Conservation (phyloP, 2,888 invertebrate genomes). For the Daptonema setosum region DNA sequence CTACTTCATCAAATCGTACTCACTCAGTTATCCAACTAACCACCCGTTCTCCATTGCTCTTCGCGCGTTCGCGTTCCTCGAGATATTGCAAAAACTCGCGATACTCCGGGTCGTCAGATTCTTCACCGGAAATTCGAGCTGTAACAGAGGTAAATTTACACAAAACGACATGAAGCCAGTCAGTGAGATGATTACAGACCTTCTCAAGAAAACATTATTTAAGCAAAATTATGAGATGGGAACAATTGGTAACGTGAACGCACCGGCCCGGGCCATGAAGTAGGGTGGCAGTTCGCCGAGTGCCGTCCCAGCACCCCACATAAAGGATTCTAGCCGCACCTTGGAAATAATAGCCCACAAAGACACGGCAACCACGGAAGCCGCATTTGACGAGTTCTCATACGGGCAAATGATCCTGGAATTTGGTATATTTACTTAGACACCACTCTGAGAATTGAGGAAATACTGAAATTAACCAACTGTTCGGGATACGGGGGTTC, state of each 20-base stretch:
- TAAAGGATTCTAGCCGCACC: conserved; percentile 77
- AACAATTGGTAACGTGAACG: too few relatives aligned
- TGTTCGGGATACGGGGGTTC: conserved; percentile 93
- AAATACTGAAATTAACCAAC: conserved; percentile 38
- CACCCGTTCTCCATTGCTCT: too few relatives aligned
- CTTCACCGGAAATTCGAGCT: conserved; percentile 36
- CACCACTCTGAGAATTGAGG: neutral
- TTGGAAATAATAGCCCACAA: conserved; percentile 84
- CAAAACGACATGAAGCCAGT: too few relatives aligned
- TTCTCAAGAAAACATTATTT: too few relatives aligned
- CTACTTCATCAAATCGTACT: too few relatives aligned
- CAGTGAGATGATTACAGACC: too few relatives aligned
- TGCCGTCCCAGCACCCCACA: conserved; percentile 77
- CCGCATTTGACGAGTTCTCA: neutral
- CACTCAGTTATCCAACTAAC: too few relatives aligned
- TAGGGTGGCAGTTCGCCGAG: conserved; percentile 97
- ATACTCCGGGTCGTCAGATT: conserved; percentile 43
- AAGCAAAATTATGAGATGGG: too few relatives aligned
- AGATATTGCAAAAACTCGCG: conserved; percentile 49
- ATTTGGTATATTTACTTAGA: neutral
- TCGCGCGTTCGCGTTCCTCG: conserved; percentile 18
- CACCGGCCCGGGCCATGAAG: conserved; percentile 83
- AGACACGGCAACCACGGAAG: conserved; percentile 34
- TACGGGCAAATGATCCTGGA: conserved; percentile 66
- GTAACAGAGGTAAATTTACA: neutral